Percentiles rank a stretch among this genome's conserved stretches.
Evolutionary conservation across 2,888 invertebrate species (phyloP).

Genomic region (Muschampia plurimacula): DNA sequence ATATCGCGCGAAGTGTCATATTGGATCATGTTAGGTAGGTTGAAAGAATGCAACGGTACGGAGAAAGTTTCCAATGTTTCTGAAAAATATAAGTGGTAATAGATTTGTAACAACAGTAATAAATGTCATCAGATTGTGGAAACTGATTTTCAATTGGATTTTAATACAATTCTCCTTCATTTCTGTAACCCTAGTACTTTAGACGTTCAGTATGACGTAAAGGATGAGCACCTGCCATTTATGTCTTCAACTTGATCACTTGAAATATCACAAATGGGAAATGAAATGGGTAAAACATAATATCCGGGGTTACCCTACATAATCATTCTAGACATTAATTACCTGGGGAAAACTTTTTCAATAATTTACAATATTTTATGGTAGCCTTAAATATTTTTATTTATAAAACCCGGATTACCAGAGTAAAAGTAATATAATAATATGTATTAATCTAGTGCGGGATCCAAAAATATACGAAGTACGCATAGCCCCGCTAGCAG

Average conservation of each 20-base stretch:
- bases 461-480: too few species aligned
- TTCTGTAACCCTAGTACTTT: constrained; percentile 51
- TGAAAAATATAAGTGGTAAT: constrained; percentile 68
- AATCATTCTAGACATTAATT: too few species aligned
- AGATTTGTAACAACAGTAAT: constrained; percentile 56
- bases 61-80: constrained; percentile 56
- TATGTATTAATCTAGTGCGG: too few species aligned
- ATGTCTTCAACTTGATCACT: constrained; percentile 47
- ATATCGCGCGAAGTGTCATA: constrained; percentile 39
- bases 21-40: constrained; percentile 42
- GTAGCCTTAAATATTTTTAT: too few species aligned
- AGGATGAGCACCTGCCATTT: constrained; percentile 74
- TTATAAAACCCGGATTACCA: too few species aligned
- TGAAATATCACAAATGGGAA: background rate
- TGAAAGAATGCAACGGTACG: constrained; percentile 55
- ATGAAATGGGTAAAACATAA: too few species aligned
- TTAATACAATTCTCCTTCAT: background rate
- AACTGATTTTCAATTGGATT: background rate
- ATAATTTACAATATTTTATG: too few species aligned
- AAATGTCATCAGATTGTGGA: too few species aligned
- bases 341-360: too few species aligned
- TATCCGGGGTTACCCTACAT: too few species aligned
- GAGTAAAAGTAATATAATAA: too few species aligned
- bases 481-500: too few species aligned
- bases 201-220: constrained; percentile 71